Evolutionary conservation across 2,797 vertebrate species (phyloP), one percentile per base, ranked within the genome.

Genomic region (Iguana delicatissima): DNA sequence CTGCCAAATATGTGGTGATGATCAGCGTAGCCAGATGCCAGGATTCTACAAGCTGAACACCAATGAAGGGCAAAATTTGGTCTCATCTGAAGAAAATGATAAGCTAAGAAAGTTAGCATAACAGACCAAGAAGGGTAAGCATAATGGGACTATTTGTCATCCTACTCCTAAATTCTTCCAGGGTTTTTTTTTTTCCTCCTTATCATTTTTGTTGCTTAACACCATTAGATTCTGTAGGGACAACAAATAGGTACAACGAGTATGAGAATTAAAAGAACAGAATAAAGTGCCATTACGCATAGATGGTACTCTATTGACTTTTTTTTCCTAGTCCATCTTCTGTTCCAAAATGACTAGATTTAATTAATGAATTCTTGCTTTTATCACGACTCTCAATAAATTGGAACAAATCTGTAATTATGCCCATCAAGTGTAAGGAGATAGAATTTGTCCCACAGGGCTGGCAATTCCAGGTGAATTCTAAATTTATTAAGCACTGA

Each of bases 311-410:
- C 67, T 80, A 73, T 80, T 80, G 84, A 62, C 24, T n/a, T 86
- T 59, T 18, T 38, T 69, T 32, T 16, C 50, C n/a, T 12, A 79
- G 38, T 80, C 76, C 46, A 69, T 77, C 46, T 74, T 79, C 52
- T 29, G 55, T 83, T 84, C 57, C 42, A 52, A 59, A 80, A 46
- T 12, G 2, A 22, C 46, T 64, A 32, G 59, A 67, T 80, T 72
- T 86, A 86, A 90, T 90, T 86, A 86, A 86, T 80, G 59, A 64
- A 79, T 85, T 46, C 32, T 82, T 80, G 18, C 84, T 29, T 86
- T 73, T n/a, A 80, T 81, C 55, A 50, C 24, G 62, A 57, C 57
- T 79, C 74, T 89, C 59, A 85, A 2, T 69, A 79, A 69, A 77
- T 1, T 29, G 46, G n/a, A 77, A 55, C 24, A 26, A 84, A 84